A percentile compares a stretch with the other conserved stretches of the same genome.
Evolutionary conservation across 1,140 invertebrate species (phyloP).

Genomic region (Drosophila repletoides): DNA sequence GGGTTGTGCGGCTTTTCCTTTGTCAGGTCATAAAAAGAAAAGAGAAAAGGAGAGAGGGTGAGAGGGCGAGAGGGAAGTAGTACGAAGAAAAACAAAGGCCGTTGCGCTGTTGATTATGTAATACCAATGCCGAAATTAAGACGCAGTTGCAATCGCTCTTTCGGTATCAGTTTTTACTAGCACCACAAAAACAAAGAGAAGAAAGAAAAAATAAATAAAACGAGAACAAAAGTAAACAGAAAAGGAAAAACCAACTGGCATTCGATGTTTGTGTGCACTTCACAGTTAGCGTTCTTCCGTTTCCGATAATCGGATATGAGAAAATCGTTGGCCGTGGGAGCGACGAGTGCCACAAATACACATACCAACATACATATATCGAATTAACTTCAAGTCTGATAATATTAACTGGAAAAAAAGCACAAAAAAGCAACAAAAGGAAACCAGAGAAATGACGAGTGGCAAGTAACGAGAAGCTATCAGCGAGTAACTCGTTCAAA

Average conservation of each 20-base stretch:
- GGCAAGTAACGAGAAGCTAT: not conserved
- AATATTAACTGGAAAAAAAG: too few species aligned
- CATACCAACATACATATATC: too few species aligned
- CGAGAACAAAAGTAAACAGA: not conserved
- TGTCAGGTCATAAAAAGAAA: constrained; percentile 32
- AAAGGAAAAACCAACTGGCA: not conserved
- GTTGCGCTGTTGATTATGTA: constrained; percentile 33
- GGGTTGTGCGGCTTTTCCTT: constrained; percentile 38
- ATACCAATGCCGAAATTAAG: constrained; percentile 38
- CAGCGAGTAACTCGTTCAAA: not conserved
- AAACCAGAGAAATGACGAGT: not conserved
- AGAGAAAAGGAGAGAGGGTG: not conserved
- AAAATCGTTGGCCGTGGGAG: constrained; percentile 32
- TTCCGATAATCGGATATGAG: constrained; percentile 44
- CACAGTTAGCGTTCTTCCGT: constrained; percentile 42
- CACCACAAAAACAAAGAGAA: constrained; percentile 6
- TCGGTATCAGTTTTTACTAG: constrained; percentile 30
- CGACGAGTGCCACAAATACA: constrained; percentile 10
- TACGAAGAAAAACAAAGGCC: constrained; percentile 16
- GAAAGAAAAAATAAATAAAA: not conserved
- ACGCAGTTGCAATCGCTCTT: constrained; percentile 43
- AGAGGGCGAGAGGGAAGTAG: not conserved
- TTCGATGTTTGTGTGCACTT: constrained; percentile 17
- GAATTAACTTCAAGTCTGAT: too few species aligned
- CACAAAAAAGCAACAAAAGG: not conserved